Base-by-base conservation (phyloP, 2,888 invertebrate genomes). In the Acheta domesticus region DNA sequence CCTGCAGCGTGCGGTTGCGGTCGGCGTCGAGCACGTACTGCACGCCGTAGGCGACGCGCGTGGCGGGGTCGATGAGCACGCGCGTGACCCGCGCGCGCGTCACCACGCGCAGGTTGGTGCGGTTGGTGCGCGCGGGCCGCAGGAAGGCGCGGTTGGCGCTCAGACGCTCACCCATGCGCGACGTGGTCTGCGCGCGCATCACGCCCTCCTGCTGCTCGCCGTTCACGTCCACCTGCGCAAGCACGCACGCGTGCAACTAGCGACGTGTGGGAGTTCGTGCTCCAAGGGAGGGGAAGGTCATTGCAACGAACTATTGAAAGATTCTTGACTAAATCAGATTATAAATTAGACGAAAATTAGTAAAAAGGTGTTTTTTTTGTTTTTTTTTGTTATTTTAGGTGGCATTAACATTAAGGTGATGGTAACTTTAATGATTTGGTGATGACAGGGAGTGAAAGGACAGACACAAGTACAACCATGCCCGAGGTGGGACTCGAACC, bases 11-110 rank as follows among this genome's bases (percentile, higher is more conserved):
- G 12, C 36, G 89, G 84, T 92, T 91, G 0, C 93, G 85, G 86
- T 92, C 91, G 77, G 92, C 92, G 77, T 93, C 92, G 77, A 93
- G 89, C 2, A 93, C 87, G 84, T 96, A 94, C 85, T 95, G 94
- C 0, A 96, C 92, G 0, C 96, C 96, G 85, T 93, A 94, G 0
- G 96, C 94, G 21, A 93, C 87, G 85, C 88, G 89, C 19, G 85
- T 86, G 16, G 83, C 76, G 0, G 85, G 83, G 83, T 91, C 88
- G 77, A 91, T 87, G 21, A 89, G 83, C 23, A 92, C 84, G 81
- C 87, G 87, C 49, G 87, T 86, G 19, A 89, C 91, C 21, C 86
- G 83, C 1, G 90, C 87, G 81, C 89, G 86, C 81, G 90, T 90
- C 16, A 80, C 48, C 73, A 81, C 78, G 3, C 62, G 74, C 5